These are phyloP conservation scores for Platysternon megacephalum DNA, from an alignment of 2,113 vertebrate species.

Conservation along the genomic window DNA sequence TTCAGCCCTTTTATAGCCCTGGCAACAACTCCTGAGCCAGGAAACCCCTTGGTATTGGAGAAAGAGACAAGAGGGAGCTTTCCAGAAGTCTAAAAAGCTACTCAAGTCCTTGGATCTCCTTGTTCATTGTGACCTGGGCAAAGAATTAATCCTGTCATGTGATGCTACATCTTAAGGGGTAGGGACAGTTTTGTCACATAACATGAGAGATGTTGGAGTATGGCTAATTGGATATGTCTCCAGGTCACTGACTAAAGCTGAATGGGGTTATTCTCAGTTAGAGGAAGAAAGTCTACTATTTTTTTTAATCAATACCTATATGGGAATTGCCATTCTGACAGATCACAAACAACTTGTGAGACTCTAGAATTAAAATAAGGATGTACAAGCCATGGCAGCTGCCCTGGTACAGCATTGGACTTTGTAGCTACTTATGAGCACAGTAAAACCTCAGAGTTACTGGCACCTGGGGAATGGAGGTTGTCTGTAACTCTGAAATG, in stretches of 20 bases:
- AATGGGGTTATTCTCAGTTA: not conserved
- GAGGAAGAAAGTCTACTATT: not conserved
- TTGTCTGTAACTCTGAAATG: too few relatives aligned
- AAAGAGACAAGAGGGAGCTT: not conserved
- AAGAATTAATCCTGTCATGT: not conserved
- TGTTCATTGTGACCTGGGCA: not conserved
- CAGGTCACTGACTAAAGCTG: not conserved
- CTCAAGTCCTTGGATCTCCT: not conserved
- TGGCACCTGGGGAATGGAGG: too few relatives aligned
- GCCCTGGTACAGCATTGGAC: not conserved
- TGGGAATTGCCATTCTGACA: not conserved
- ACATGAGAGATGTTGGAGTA: not conserved
- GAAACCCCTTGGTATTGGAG: too few relatives aligned
- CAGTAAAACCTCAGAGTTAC: too few relatives aligned
- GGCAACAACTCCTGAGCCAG: not conserved
- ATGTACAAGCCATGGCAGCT: not conserved
- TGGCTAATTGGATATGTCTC: not conserved
- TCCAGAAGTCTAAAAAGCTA: not conserved
- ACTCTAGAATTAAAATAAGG: slow-evolving; percentile 30
- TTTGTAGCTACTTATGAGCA: not conserved
- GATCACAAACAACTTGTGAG: not conserved
- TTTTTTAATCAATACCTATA: not conserved
- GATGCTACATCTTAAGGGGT: not conserved
- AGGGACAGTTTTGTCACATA: not conserved
- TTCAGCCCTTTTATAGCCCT: not conserved